Base-by-base conservation (phyloP, 2,888 invertebrate genomes). In the Hirtodrosophila cameraria region DNA sequence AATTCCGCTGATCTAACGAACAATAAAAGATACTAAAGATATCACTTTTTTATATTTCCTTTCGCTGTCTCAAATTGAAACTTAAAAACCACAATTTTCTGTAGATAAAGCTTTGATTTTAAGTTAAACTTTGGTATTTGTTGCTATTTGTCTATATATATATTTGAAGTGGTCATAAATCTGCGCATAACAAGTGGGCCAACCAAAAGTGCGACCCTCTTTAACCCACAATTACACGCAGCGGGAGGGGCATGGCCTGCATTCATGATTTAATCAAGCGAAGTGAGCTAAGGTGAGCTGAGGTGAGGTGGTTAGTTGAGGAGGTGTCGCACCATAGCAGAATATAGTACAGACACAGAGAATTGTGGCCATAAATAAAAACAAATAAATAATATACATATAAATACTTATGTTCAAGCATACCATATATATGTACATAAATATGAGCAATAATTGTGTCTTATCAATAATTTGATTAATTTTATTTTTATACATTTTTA, bases 391-490 rank as follows among this genome's bases (percentile, higher is more conserved):
- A 38, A 12, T 2, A 43, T 30, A 9, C 1, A 43, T 11, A 16
- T 28, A 4, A 18, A 12, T 9, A 36, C n/a, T n/a, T 35, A 12
- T 12, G 18, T 13, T 16, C 18, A 9, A n/a, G 16, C n/a, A 43
- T 7, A 18, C n/a, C n/a, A n/a, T 9, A 27, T 8, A 62, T 33
- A 50, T 12, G 23, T 2, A 16, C 11, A 27, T 15, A 16, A 4
- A 23, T 15, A 42, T 27, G 11, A n/a, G n/a, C n/a, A n/a, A n/a
- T n/a, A 18, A 27, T 42, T 35, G 49, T 41, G 15, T 48, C 43
- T 61, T 67, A 68, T 68, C 67, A 63, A 57, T 15, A 13, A 20
- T 18, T 15, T 38, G 39, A 13, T 46, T 35, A 41, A 41, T 66
- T 41, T 27, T 12, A 28, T 31, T 23, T 18, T 8, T 41, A 33